Evolutionary conservation across 2,888 invertebrate genomes (phyloP).

Genomic region (Odontocolon sp.): DNA sequence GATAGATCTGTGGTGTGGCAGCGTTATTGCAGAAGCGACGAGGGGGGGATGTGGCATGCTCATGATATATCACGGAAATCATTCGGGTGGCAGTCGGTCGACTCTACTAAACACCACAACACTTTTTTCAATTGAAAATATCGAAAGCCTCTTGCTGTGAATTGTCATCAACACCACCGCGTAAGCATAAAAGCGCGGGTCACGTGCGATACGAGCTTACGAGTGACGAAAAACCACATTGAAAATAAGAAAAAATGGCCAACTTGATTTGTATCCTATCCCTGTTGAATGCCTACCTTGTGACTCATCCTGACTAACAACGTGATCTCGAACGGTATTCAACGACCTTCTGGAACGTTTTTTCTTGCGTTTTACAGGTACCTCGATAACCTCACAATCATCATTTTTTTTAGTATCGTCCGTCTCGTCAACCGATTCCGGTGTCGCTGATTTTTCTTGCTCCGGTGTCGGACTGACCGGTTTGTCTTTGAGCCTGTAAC

Average conservation of each 20-base stretch:
- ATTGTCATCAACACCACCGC: no score
- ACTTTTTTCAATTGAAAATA: no score
- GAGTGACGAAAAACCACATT: not conserved
- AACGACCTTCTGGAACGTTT: constrained; percentile 50
- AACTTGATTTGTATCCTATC: constrained; percentile 9
- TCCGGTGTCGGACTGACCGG: not conserved
- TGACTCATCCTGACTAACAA: constrained; percentile 40
- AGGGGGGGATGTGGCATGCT: no score
- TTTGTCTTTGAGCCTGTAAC: constrained; percentile 43
- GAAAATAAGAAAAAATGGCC: constrained; percentile 12
- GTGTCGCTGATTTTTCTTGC: not conserved
- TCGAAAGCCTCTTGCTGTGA: no score
- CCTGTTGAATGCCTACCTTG: constrained; percentile 50
- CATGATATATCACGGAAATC: no score
- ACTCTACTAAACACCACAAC: no score
- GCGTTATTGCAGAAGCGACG: no score
- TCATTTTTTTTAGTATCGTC: constrained; percentile 32
- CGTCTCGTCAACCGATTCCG: not conserved
- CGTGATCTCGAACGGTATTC: constrained; percentile 27
- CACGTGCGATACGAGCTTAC: no score
- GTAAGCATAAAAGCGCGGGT: no score
- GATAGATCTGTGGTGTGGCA: no score
- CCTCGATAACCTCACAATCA: constrained; percentile 55
- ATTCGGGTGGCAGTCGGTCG: no score
- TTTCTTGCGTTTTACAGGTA: constrained; percentile 42